Percentiles rank a stretch among this genome's conserved stretches.
Conservation (phyloP, 1,140 invertebrate genomes). For the Aporrectodea caliginosa region DNA sequence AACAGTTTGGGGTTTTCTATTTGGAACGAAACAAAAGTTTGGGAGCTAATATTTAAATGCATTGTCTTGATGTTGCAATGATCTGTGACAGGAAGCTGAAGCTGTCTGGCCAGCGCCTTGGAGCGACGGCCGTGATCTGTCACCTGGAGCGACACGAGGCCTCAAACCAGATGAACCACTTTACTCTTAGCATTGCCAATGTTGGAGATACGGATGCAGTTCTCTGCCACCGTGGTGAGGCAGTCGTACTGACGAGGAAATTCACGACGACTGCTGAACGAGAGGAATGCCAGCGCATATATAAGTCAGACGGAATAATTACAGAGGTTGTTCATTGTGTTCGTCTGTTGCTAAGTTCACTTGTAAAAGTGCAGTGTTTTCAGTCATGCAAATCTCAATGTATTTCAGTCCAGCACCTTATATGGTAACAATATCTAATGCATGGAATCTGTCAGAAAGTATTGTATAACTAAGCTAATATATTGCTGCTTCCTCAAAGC, state of each 20-base stretch:
- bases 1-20: too few species aligned
- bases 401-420: too few species aligned
- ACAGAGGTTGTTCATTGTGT: conserved; percentile 46
- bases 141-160: conserved; percentile 39
- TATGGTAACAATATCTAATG: too few species aligned
- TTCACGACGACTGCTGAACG: conserved; percentile 44
- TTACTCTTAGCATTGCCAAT: conserved; percentile 48
- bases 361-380: too few species aligned
- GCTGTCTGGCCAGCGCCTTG: conserved; percentile 48
- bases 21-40: too few species aligned
- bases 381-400: too few species aligned
- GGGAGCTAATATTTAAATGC: too few species aligned
- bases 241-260: conserved; percentile 43
- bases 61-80: too few species aligned
- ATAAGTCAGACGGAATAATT: conserved; percentile 51
- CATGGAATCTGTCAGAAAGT: too few species aligned
- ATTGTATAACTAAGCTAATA: too few species aligned
- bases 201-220: conserved; percentile 54
- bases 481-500: too few species aligned
- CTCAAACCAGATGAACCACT: conserved; percentile 34
- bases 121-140: conserved; percentile 48
- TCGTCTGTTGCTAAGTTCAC: background rate
- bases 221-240: conserved; percentile 45
- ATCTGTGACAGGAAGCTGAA: conserved; percentile 46
- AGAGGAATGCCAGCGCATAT: conserved; percentile 48